Evolutionary conservation across 2,113 vertebrate species (phyloP).

Genomic region (Melanerpes formicivorus): DNA sequence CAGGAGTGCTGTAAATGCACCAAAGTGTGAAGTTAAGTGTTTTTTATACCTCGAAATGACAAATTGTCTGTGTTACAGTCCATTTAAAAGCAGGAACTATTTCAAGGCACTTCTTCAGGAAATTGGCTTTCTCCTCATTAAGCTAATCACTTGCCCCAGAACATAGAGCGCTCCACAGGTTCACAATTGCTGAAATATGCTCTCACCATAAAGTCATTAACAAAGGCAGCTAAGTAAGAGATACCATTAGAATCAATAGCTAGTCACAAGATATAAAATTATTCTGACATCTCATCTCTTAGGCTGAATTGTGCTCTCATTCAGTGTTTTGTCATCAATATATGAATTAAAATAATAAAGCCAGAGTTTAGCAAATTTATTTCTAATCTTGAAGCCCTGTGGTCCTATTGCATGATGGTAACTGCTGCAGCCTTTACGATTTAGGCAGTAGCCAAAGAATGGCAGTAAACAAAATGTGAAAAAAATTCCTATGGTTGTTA

Average conservation of each 20-base stretch:
- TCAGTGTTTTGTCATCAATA: neutral
- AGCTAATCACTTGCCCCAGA: constrained; percentile 26
- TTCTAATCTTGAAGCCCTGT: constrained; percentile 23
- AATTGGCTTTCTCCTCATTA: constrained; percentile 43
- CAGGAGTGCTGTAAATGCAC: constrained; percentile 14
- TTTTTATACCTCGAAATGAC: constrained; percentile 10
- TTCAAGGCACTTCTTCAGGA: constrained; percentile 25
- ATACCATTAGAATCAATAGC: constrained; percentile 34
- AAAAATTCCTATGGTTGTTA: neutral
- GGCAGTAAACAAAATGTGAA: neutral
- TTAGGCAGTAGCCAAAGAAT: neutral
- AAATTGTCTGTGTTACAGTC: constrained; percentile 3
- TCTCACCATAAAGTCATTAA: constrained; percentile 20
- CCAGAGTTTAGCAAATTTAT: neutral
- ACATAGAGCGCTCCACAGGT: neutral
- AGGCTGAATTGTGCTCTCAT: neutral
- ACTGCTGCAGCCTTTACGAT: neutral
- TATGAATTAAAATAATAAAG: constrained; percentile 12
- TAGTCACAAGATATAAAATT: constrained; percentile 38
- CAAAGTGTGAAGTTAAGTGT: constrained; percentile 9
- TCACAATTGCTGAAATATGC: constrained; percentile 13
- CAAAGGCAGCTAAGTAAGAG: constrained; percentile 13
- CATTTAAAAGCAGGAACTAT: constrained; percentile 44
- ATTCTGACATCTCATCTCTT: constrained; percentile 22
- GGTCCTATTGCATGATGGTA: neutral